Evolutionary conservation across 2,888 invertebrate species (phyloP).

Genomic region (Xylocampa areola): DNA sequence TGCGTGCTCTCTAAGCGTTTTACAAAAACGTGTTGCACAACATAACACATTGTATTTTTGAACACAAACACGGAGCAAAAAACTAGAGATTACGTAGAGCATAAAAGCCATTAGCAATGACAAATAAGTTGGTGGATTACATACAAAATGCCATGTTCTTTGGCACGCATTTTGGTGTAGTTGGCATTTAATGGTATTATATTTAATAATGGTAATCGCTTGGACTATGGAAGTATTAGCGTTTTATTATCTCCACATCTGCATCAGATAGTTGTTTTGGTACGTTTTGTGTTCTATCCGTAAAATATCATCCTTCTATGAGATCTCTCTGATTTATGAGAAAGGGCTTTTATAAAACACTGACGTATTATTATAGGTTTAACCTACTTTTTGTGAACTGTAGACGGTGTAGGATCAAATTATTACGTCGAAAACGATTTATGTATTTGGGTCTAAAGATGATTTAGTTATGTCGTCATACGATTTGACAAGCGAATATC

Average conservation of each 20-base stretch:
- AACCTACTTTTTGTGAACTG: too few species aligned
- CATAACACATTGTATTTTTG: slow-evolving; percentile 76
- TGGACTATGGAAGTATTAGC: slow-evolving; percentile 58
- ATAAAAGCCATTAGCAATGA: slow-evolving; percentile 75
- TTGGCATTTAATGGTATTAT: slow-evolving; percentile 66
- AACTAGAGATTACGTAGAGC: slow-evolving; percentile 69
- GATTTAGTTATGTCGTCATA: too few species aligned
- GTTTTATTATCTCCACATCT: slow-evolving; percentile 64
- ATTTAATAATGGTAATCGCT: slow-evolving; percentile 64
- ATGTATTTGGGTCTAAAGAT: too few species aligned
- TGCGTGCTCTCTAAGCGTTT: slow-evolving; percentile 68
- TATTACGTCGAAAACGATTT: too few species aligned
- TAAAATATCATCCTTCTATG: too few species aligned
- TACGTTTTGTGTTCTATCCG: neutral
- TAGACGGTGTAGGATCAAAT: too few species aligned
- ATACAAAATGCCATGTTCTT: slow-evolving; percentile 67
- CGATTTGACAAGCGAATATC: too few species aligned
- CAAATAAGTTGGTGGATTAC: slow-evolving; percentile 80
- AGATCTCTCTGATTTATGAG: neutral
- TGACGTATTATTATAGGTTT: too few species aligned
- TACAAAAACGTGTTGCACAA: slow-evolving; percentile 82
- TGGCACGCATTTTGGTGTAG: slow-evolving; percentile 64
- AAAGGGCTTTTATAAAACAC: neutral
- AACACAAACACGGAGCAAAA: slow-evolving; percentile 72
- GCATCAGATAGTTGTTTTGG: slow-evolving; percentile 14